Conservation (phyloP, 2,888 invertebrate genomes). For the Lycophotia porphyrea region DNA sequence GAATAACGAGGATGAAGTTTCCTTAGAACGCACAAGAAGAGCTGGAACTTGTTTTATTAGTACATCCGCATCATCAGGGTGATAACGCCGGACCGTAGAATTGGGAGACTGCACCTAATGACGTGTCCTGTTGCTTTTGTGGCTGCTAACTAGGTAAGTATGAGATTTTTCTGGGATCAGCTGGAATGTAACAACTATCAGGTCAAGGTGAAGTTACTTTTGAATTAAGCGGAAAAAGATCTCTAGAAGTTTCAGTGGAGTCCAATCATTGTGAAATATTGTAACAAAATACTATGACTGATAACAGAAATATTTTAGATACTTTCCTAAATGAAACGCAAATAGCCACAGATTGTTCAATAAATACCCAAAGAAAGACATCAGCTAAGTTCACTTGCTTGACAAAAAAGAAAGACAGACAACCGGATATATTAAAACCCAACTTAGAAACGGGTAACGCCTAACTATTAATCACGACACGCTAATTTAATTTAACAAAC, state of each 20-base stretch:
- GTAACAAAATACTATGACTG: background rate
- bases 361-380: slow-evolving; percentile 10
- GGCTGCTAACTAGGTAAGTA: background rate
- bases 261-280: background rate
- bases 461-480: slow-evolving; percentile 36
- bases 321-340: background rate
- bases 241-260: background rate
- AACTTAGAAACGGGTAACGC: slow-evolving; percentile 19
- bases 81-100: slow-evolving; percentile 3
- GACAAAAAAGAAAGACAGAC: background rate
- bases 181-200: slow-evolving; percentile 1
- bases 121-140: slow-evolving; percentile 29
- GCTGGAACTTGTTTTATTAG: slow-evolving; percentile 32
- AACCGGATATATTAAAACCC: slow-evolving; percentile 13
- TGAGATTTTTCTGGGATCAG: slow-evolving; percentile 14
- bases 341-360: background rate
- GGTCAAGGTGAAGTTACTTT: slow-evolving; percentile 3
- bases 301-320: background rate
- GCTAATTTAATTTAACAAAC: slow-evolving; percentile 38
- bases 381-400: background rate
- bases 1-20: background rate
- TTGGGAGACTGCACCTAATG: slow-evolving; percentile 36
- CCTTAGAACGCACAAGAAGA: background rate
- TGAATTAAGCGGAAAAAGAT: background rate
- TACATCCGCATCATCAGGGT: slow-evolving; percentile 36